These are phyloP conservation scores for Clamator glandarius DNA, from an alignment of 2,797 vertebrate species.

Conservation along the genomic window DNA sequence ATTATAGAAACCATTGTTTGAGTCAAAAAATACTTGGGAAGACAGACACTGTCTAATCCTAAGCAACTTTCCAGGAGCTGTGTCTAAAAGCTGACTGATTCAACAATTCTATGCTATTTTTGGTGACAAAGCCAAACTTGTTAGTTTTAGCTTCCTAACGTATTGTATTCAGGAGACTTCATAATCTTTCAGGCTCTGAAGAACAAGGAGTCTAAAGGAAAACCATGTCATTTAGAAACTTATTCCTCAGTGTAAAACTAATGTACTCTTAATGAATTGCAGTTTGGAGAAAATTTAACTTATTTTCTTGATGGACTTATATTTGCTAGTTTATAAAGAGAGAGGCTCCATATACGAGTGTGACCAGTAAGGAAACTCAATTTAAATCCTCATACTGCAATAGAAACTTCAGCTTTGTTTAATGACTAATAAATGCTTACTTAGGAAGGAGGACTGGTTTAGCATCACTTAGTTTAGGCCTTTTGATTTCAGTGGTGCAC, in stretches of 20 bases:
- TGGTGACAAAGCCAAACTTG: neutral
- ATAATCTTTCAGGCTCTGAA: neutral
- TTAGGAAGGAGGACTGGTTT: neutral
- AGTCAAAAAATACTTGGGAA: neutral
- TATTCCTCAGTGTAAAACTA: neutral
- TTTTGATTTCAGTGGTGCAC: neutral
- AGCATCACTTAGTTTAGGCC: neutral
- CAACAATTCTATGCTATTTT: neutral
- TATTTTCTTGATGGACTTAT: neutral
- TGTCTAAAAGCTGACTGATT: neutral
- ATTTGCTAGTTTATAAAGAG: neutral
- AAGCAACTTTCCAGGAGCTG: neutral
- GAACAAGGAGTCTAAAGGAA: neutral
- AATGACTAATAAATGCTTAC: neutral
- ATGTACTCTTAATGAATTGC: neutral
- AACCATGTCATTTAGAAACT: neutral
- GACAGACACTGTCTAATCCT: neutral
- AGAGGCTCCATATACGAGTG: neutral
- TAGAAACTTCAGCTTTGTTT: constrained; percentile 8
- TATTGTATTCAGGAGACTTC: neutral
- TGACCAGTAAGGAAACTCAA: neutral
- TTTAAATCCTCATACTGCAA: neutral
- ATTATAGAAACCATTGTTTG: neutral
- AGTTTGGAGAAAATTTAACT: neutral
- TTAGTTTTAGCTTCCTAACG: neutral